Base-by-base conservation (phyloP, 2,888 invertebrate genomes). In the Eremobia ochroleuca region DNA sequence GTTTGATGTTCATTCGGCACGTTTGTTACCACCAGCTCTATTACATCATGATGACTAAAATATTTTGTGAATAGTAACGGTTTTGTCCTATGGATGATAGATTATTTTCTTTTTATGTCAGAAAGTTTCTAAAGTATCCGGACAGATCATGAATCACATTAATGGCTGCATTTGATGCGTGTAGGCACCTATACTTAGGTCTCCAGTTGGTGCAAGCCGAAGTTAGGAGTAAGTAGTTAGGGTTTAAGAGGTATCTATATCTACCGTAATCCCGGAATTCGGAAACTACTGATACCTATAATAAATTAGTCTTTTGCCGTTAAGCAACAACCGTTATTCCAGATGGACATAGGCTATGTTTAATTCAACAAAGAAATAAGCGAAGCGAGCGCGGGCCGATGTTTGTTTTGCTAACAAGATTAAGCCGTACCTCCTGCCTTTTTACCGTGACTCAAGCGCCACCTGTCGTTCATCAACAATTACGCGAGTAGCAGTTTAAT, bases 391-490 rank as follows among this genome's bases (percentile, higher is more conserved):
- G 4, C 18, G 2, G 11, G 13, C n/a, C 11, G 37, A 21, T 43
- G 34, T 61, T 49, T 69, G 43, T 70, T 76, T 69, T 43, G 34
- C 13, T 25, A 68, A 9, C 28, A 21, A 62, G 49, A 62, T n/a
- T 52, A 11, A 18, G 2, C n/a, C 2, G 0, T 43, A 37, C 13
- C 25, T 8, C 2, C 43, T n/a, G 5, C 15, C 13, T 49, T 49
- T n/a, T 66, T 15, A 25, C 1, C 5, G 11, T 52, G 28, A 34
- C 4, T 34, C 11, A 40, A 79, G 74, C 31, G 58, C 40, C 71
- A 82, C 79, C 79, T 79, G n/a, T 68, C 28, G 25, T 15, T 31
- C 13, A 37, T 37, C 9, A 21, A 9, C 15, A 62, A 67, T 25
- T n/a, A 18, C 31, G 43, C 37, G 0, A 11, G 46, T 21, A 13